Evolutionary conservation across 2,113 vertebrate species (phyloP).

Genomic region (Urocolius indicus): DNA sequence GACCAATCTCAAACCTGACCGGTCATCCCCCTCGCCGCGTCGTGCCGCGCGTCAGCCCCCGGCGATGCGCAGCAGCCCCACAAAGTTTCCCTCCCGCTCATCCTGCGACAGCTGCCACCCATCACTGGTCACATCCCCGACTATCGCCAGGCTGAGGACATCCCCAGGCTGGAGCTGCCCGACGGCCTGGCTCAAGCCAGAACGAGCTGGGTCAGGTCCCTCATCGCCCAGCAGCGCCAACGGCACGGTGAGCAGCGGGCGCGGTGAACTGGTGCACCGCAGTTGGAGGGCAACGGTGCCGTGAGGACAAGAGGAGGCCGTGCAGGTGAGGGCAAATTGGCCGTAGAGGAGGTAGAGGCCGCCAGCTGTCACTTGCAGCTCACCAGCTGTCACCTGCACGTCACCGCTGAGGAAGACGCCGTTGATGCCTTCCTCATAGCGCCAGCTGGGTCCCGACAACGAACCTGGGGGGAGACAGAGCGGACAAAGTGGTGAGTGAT

Average conservation of each 20-base stretch:
- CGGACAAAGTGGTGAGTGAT: not conserved
- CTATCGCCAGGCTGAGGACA: accelerated
- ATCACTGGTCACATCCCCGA: accelerated
- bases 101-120: not conserved
- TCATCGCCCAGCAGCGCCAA: accelerated
- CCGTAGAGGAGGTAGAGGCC: conserved; percentile 27
- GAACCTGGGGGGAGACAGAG: not conserved
- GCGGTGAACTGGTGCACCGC: accelerated
- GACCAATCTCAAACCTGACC: accelerated
- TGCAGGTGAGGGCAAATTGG: not conserved
- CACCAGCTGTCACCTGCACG: accelerated
- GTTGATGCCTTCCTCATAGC: not conserved
- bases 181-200: not conserved
- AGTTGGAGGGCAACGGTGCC: not conserved
- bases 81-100: not conserved
- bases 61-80: not conserved
- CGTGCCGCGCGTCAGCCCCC: accelerated
- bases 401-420: conserved; percentile 1
- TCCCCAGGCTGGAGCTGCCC: not conserved
- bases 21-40: not conserved
- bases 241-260: not conserved
- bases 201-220: accelerated
- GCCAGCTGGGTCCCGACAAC: accelerated
- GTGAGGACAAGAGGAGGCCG: accelerated
- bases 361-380: not conserved